Base-by-base conservation (phyloP, 2,797 vertebrate genomes). In the Muscicapa striata region DNA sequence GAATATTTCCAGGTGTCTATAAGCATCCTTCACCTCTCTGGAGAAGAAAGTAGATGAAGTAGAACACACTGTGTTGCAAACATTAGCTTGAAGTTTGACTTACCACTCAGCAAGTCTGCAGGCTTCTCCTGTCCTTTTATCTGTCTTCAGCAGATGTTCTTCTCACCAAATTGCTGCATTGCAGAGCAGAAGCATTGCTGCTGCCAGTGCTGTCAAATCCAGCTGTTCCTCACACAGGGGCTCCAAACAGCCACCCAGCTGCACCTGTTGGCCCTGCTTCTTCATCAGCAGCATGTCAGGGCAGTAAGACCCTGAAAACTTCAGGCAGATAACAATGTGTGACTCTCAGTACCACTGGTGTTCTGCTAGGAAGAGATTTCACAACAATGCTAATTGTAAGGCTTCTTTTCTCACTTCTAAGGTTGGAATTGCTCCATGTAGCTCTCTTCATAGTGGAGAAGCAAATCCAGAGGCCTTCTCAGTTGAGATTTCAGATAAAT, bases 141-240 rank as follows among this genome's bases (percentile, higher is more conserved):
- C 79, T 92, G 69, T 87, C 92, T 89, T 57, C 67, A 85, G 89
- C 87, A 95, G 91, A 86, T 52, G 23, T 92, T 96, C 63, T 75
- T 75, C 87, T 72, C 64, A 94, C 90, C 85, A 88, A 84, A 86
- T 69, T n/a, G 22, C 57, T 38, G 12, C 17, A 11, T 15, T 49
- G 57, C 67, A 84, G 59, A 54, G 29, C 46, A 48, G 46, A 22
- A 48, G 46, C 46, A 24, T 48, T 8, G 68, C 49, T 95, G 80
- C 67, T 91, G 67, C 79, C 54, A 64, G 41, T 68, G 52, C 54
- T 59, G 43, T 43, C 74, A 87, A 82, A 85, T 87, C 67, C 77
- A 83, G 91, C 80, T 95, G 74, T 67, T 94, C 15, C 61, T 88
- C 38, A 16, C 38, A 30, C 6, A 1, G 59, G 58, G 73, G 32